A percentile compares a stretch with the other conserved stretches of the same genome.
Evolutionary conservation across 2,888 invertebrate species (phyloP).

Genomic region (Dicycla oo): DNA sequence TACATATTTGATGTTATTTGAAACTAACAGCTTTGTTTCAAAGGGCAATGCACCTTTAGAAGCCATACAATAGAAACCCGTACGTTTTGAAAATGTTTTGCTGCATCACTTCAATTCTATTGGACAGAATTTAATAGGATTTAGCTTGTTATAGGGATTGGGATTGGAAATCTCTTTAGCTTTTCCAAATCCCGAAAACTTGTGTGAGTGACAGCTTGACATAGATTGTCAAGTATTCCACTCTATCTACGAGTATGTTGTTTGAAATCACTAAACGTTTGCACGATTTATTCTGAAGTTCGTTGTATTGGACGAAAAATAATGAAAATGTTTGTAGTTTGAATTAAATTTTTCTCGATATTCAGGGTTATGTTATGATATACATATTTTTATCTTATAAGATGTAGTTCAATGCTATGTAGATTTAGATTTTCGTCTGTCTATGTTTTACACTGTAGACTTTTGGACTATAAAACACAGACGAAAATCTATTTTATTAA

Average conservation of each 20-base stretch:
- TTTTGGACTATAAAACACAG: too few species aligned
- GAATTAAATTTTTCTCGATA: neutral
- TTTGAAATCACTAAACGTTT: neutral
- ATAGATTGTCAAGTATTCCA: neutral
- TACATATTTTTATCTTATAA: neutral
- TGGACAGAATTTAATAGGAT: constrained; percentile 27
- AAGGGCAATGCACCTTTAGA: constrained; percentile 15
- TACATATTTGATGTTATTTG: neutral
- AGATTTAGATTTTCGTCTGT: neutral
- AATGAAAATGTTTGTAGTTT: constrained; percentile 19
- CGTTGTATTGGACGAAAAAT: neutral
- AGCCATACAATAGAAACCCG: constrained; percentile 20
- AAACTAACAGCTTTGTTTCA: constrained; percentile 8
- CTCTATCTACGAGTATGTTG: constrained; percentile 6
- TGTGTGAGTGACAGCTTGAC: constrained; percentile 29
- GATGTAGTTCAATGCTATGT: neutral
- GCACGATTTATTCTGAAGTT: constrained; percentile 7
- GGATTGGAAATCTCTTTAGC: constrained; percentile 16
- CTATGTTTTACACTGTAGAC: neutral
- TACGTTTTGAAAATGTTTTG: constrained; percentile 29
- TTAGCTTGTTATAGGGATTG: constrained; percentile 4
- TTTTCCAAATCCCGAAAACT: constrained; percentile 18
- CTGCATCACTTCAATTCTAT: constrained; percentile 13
- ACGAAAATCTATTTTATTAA: neutral
- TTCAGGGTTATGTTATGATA: neutral